Base-by-base conservation (phyloP, 2,888 invertebrate species). In the Chironomus riparius region DNA sequence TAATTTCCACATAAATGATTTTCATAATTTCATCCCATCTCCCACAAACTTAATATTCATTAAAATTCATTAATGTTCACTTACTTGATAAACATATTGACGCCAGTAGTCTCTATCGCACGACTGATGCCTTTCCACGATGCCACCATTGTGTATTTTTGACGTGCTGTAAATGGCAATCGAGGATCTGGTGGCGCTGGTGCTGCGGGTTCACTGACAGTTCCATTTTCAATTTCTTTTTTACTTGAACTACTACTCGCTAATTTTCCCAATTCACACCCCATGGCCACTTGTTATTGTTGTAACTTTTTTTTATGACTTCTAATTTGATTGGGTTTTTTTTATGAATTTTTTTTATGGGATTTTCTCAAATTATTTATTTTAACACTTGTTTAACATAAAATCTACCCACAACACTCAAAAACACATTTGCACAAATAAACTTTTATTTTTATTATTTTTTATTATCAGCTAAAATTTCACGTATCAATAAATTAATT, bases 71-170 rank as follows among this genome's bases (percentile, higher is more conserved):
- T 50, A n/a, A n/a, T 56, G 56, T 15, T 10, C 18, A 90, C 93
- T 90, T 86, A 95, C 95, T 92, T 93, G 84, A 94, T 87, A 84
- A 95, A 95, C 95, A 95, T 95, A 85, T 90, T 90, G 79, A 94
- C 90, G 72, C 95, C 95, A 68, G 95, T 95, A 76, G 91, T 90
- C 84, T 93, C 92, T 89, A 95, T 92, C 13, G 94, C 94, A 78
- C 95, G 87, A 78, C 92, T 90, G 80, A 95, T 95, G 38, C 93
- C 95, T 81, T 93, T 94, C 95, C 95, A 95, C 12, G 94, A 94
- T 1, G 95, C 94, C 78, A 92, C 87, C 87, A 95, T 92, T 79
- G 89, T 91, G 85, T 93, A 95, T 85, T 92, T 94, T 86, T 95
- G 94, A 82, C 91, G 90, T 21, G 92, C 93, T 0, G 92, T 94